Evolutionary conservation across 2,888 invertebrate genomes (phyloP).

Genomic region (Perizoma affinitatum): DNA sequence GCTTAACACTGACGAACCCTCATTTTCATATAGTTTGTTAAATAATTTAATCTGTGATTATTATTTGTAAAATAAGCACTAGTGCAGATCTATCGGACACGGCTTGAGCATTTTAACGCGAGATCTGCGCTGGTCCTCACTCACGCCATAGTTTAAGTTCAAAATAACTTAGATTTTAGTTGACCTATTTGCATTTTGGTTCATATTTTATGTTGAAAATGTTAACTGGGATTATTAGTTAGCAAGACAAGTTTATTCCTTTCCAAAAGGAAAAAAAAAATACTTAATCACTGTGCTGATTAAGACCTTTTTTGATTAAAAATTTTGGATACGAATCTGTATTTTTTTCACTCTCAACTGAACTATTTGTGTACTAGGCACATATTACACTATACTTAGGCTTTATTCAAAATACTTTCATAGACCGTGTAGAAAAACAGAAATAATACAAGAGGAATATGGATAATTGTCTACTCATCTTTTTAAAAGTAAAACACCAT

Average conservation of each 20-base stretch:
- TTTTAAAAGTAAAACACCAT: too few relatives aligned
- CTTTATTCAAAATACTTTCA: too few relatives aligned
- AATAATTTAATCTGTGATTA: constrained; percentile 72
- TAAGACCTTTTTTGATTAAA: too few relatives aligned
- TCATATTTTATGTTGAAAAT: constrained; percentile 30
- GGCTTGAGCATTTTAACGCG: not conserved
- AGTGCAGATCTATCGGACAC: constrained; percentile 5
- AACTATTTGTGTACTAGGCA: too few relatives aligned
- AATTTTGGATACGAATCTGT: too few relatives aligned
- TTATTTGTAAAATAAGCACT: constrained; percentile 57
- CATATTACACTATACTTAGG: too few relatives aligned
- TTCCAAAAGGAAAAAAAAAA: constrained; percentile 25
- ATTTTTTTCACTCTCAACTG: too few relatives aligned
- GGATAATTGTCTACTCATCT: too few relatives aligned
- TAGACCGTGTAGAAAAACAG: too few relatives aligned
- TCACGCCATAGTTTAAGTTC: constrained; percentile 55
- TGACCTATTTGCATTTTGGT: constrained; percentile 42
- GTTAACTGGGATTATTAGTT: constrained; percentile 26
- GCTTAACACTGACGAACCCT: constrained; percentile 24
- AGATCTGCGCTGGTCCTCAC: constrained; percentile 18
- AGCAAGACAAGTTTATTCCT: constrained; percentile 20
- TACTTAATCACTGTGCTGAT: too few relatives aligned
- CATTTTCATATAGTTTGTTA: constrained; percentile 40
- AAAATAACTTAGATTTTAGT: constrained; percentile 49
- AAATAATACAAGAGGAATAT: too few relatives aligned